Base-by-base conservation (phyloP, 2,797 vertebrate species). In the Psittacula echo region DNA sequence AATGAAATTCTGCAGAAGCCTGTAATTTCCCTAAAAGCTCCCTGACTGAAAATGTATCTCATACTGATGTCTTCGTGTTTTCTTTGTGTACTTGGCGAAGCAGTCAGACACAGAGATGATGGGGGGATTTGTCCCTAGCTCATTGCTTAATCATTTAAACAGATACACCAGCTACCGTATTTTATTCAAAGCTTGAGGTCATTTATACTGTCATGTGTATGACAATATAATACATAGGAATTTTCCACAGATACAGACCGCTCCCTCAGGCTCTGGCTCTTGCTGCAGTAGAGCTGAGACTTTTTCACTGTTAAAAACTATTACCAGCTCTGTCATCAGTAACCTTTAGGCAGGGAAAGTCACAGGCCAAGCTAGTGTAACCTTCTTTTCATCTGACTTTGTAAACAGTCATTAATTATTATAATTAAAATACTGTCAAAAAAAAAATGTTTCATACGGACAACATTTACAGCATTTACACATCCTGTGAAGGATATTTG, bases 21-120 rank as follows among this genome's bases (percentile, higher is more conserved):
- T 97, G 78, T 93, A 97, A 98, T 98, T 98, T 97, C 88, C 91
- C 96, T 98, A 96, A 97, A 98, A 98, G 97, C 97, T 96, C 96
- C 85, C 70, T 90, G 95, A 80, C 77, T 95, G 90, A 95, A 97
- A 96, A 93, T 79, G 70, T 65, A 76, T 71, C 89, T 94, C 85
- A 39, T 48, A 85, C 54, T 73, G 94, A 96, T n/a, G 9, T 78
- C 94, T 96, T 95, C 51, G 5, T 91, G 89, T 61, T 94, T 89
- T 94, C 92, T 96, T 89, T 41, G 20, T 92, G 85, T 82, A 42
- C 83, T 94, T 62, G 73, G 90, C 88, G 62, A 89, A 94, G 94
- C 88, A 95, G 95, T 82, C 84, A 93, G 89, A 95, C 73, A 62
- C 53, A 87, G 80, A 95, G 97, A 93, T 96, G 93, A 92, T 94